These are phyloP conservation scores for Bruchidius siliquastri DNA, from an alignment of 2,888 invertebrate species.

Conservation along the genomic window DNA sequence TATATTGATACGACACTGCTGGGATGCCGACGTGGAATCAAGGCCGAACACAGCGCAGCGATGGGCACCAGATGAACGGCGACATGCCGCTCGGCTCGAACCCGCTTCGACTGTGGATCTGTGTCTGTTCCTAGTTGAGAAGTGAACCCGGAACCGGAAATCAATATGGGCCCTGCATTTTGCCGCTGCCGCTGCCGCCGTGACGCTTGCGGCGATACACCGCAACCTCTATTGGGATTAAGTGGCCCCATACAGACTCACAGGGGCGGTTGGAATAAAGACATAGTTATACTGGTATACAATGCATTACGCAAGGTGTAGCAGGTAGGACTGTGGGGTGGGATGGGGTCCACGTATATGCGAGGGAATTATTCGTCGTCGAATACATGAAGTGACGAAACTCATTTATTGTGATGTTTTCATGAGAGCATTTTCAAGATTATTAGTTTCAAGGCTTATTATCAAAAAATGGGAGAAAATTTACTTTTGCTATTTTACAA, in stretches of 20 bases:
- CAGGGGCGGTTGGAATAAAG: not conserved
- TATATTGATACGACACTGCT: no score
- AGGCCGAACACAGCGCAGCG: not conserved
- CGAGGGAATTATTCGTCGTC: no score
- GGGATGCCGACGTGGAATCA: not conserved
- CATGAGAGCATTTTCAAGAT: no score
- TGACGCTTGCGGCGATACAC: not conserved
- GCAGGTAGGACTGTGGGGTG: no score
- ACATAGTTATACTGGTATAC: no score
- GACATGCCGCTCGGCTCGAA: not conserved
- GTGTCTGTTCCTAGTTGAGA: not conserved
- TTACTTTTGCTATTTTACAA: no score
- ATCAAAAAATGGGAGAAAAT: no score
- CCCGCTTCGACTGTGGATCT: not conserved
- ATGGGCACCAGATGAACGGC: not conserved
- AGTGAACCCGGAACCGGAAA: not conserved
- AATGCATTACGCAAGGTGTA: no score
- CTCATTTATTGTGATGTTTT: no score
- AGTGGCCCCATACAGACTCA: not conserved
- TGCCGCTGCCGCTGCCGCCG: not conserved
- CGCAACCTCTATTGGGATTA: not conserved
- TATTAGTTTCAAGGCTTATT: no score
- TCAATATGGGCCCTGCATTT: not conserved
- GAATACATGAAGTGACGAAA: no score
- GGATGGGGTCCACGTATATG: no score